Evolutionary conservation across 2,888 invertebrate species (phyloP), one percentile per base, ranked within the genome.

Genomic region (Sussaba pulchella): DNA sequence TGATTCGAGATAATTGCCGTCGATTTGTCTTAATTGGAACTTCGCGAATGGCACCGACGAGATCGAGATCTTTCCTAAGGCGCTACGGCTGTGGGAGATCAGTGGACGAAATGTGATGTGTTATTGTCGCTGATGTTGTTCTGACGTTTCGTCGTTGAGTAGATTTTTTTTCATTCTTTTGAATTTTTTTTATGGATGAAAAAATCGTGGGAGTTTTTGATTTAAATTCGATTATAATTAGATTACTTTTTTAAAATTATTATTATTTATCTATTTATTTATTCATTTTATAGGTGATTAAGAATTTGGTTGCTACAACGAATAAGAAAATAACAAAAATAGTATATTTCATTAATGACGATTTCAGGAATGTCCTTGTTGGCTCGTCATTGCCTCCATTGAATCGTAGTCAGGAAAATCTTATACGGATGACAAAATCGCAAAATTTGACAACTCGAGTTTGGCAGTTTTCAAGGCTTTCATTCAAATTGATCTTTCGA

Each of bases 1-100:
- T 76, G 85, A 85, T 86, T 85, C 75, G 54, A 85, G 85, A 86
- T 87, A 87, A 88, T 85, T 87, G 84, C 74, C 71, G 78, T 79
- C 77, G 84, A 87, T 87, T 86, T 84, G 83, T 87, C 86, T 87
- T 86, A 86, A 88, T 88, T 87, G 85, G 85, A 85, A 85, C 79
- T 66, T 24, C 52, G 41, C 66, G 41, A 39, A 19, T 10, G 12
- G 5, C 50, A 2, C n/a, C 61, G 19, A 6, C 19, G 10, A 1
- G 12, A 39, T 12, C 21, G 17, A 39, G 61, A 41, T 39, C n/a
- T 43, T 43, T 43, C n/a, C n/a, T 10, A 10, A 43, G n/a, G 43
- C 54, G 64, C 14, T 21, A 43, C 36, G n/a, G 57, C 77, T 76
- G 61, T 41, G 71, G 21, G 54, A 81, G 80, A 84, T 83, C 84